A percentile compares a stretch with the other conserved stretches of the same genome.
Conservation (phyloP, 2,888 invertebrate species). For the Alloscopus bannaensis region DNA sequence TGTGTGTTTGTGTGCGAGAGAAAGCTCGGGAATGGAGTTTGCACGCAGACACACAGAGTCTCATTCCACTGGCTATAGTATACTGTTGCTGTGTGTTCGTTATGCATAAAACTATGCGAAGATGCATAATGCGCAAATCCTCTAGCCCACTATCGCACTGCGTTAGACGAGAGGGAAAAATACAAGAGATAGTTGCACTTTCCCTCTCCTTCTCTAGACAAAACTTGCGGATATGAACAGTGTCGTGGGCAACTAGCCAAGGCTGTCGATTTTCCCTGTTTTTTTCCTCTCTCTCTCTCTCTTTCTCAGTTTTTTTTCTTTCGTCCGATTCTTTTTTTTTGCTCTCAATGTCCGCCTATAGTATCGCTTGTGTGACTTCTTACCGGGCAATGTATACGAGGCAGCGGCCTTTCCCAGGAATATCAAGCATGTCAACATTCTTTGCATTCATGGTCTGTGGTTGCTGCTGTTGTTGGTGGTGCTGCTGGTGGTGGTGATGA, state of each 20-base stretch:
- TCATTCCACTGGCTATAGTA: no score
- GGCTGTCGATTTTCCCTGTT: slow-evolving; percentile 39
- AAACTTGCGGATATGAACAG: slow-evolving; percentile 49
- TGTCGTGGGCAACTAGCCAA: slow-evolving; percentile 55
- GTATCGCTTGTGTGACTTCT: slow-evolving; percentile 75
- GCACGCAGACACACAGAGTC: no score
- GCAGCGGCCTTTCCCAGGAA: slow-evolving; percentile 94
- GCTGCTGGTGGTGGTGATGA: slow-evolving; percentile 56
- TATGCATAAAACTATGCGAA: slow-evolving; percentile 58
- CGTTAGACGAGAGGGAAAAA: slow-evolving; percentile 55
- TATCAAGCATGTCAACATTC: slow-evolving; percentile 90
- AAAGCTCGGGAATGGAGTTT: slow-evolving; percentile 33
- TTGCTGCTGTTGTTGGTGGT: slow-evolving; percentile 67
- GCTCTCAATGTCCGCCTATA: no score
- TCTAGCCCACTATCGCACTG: slow-evolving; percentile 65
- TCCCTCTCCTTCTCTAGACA: slow-evolving; percentile 36
- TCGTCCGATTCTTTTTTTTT: background rate
- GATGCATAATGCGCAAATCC: slow-evolving; percentile 67
- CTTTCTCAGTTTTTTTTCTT: background rate
- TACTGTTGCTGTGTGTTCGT: slow-evolving; percentile 29
- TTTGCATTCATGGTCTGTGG: slow-evolving; percentile 73
- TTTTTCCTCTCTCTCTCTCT: slow-evolving; percentile 21
- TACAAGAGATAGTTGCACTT: slow-evolving; percentile 56
- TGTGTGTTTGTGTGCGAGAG: slow-evolving; percentile 13
- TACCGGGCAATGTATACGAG: slow-evolving; percentile 94